Percentiles rank a stretch among this genome's conserved stretches.
Evolutionary conservation across 2,113 vertebrate genomes (phyloP).

Genomic region (Balaenoptera acutorostrata): DNA sequence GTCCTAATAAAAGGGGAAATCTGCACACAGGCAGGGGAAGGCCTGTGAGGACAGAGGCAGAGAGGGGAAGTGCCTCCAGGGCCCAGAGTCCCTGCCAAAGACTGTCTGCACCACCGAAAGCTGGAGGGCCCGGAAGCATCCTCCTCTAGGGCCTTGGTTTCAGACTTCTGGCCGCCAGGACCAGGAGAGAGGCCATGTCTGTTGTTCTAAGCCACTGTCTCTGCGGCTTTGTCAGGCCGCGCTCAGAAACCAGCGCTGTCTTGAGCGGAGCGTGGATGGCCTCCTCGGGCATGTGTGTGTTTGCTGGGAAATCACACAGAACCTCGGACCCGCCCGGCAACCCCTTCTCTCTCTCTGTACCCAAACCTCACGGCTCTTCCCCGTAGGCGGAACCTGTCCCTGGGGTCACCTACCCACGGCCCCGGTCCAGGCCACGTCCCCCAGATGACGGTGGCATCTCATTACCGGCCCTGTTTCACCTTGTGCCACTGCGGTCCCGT

Average conservation of each 20-base stretch:
- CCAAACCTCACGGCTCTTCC: background rate
- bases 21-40: accelerated
- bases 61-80: background rate
- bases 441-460: background rate
- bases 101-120: accelerated
- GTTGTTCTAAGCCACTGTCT: accelerated
- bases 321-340: background rate
- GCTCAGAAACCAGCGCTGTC: background rate
- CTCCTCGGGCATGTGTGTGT: accelerated
- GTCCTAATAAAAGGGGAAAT: accelerated
- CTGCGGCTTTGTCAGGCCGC: background rate
- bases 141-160: background rate
- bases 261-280: accelerated
- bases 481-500: background rate
- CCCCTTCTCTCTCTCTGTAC: too few relatives aligned
- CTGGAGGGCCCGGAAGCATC: accelerated
- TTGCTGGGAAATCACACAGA: background rate
- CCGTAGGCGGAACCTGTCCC: background rate
- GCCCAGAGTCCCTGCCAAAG: background rate
- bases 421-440: background rate
- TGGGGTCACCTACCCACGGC: background rate
- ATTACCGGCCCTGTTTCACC: background rate
- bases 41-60: accelerated
- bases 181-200: accelerated
- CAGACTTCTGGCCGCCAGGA: background rate